phyloP scores from a whole-genome alignment of 2,113 vertebrate species.

The Geococcyx californianus region DNA sequence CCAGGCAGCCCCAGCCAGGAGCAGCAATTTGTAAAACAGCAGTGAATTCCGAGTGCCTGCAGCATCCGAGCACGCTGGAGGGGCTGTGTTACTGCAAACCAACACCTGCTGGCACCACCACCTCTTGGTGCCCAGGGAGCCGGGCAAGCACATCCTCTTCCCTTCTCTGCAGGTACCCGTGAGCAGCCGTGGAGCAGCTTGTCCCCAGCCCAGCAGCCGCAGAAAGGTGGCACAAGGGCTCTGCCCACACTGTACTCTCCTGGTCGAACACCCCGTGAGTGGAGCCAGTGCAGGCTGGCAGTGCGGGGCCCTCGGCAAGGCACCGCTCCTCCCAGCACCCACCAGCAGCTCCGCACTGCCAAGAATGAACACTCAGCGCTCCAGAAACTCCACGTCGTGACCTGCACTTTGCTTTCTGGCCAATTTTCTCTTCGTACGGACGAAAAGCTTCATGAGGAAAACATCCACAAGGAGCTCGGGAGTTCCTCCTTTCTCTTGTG shows the following conservation, averaged over 20 bases:
- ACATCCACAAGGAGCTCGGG: not conserved
- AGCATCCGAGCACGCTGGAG: accelerated
- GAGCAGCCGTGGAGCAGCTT: not conserved
- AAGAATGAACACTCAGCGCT: not conserved
- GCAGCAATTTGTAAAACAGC: not conserved
- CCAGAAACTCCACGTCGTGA: accelerated
- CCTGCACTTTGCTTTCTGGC: not conserved
- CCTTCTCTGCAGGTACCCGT: not conserved
- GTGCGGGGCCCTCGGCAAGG: accelerated
- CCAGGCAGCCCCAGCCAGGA: not conserved
- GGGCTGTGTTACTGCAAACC: not conserved
- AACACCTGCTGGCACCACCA: accelerated
- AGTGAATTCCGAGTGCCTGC: not conserved
- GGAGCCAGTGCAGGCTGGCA: not conserved
- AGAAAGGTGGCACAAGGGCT: not conserved
- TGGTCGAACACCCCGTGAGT: not conserved
- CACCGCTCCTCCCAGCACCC: not conserved
- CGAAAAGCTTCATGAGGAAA: not conserved
- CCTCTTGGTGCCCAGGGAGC: not conserved
- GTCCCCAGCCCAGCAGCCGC: accelerated
- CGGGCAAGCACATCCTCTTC: not conserved
- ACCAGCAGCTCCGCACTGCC: not conserved
- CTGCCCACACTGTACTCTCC: accelerated
- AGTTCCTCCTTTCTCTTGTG: not conserved
- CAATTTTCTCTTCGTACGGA: not conserved